A percentile compares a stretch with the other conserved stretches of the same genome.
phyloP scores from a whole-genome alignment of 1,140 invertebrate species.

The Papilio helenus region DNA sequence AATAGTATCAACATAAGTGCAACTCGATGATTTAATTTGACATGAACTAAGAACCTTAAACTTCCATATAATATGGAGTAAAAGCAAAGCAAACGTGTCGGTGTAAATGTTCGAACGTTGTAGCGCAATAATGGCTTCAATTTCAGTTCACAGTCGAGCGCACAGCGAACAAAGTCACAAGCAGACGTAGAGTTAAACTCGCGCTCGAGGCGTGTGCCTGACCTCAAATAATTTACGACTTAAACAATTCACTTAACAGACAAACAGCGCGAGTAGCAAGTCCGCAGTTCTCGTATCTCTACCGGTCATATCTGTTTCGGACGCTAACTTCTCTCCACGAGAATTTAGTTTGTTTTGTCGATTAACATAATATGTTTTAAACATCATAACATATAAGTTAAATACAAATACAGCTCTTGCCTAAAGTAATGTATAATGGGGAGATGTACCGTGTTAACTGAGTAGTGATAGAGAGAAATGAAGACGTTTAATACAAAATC shows the following conservation, averaged over 20 bases:
- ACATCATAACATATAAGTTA: not conserved
- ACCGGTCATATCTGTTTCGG: constrained; percentile 69
- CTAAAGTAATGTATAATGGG: not conserved
- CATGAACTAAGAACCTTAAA: not conserved
- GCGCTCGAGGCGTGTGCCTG: constrained; percentile 58
- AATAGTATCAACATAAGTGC: not conserved
- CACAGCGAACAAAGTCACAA: constrained; percentile 62
- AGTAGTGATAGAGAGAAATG: constrained; percentile 3
- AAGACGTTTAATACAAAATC: constrained; percentile 47
- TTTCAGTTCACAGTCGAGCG: constrained; percentile 54
- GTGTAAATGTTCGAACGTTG: constrained; percentile 17
- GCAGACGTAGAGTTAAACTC: constrained; percentile 55
- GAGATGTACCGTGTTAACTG: not conserved
- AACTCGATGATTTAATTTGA: not conserved
- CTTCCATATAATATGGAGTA: not conserved
- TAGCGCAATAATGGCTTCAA: constrained; percentile 50
- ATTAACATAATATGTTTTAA: constrained; percentile 55
- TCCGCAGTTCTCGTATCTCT: constrained; percentile 56
- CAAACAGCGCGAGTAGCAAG: constrained; percentile 53
- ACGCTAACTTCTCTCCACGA: constrained; percentile 58
- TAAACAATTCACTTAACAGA: constrained; percentile 68
- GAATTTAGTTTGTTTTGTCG: constrained; percentile 47
- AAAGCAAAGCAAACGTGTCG: constrained; percentile 19
- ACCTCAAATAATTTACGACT: constrained; percentile 73
- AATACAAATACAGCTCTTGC: not conserved